Base-by-base conservation (phyloP, 2,113 vertebrate species). In the Irena cyanogastra region DNA sequence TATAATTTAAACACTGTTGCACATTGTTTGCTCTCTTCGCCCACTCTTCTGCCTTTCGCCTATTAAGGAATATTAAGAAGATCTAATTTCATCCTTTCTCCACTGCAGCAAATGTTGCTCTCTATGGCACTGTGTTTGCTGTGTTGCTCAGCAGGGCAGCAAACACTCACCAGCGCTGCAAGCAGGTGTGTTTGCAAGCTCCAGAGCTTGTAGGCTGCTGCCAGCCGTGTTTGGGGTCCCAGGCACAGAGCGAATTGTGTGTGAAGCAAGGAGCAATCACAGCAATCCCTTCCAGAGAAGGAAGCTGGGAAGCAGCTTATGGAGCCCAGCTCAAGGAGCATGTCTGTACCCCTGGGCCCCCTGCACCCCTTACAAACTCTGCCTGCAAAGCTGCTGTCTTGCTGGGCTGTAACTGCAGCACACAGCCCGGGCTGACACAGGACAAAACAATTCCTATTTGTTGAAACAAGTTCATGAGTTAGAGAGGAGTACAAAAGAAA, bases 21-120 rank as follows among this genome's bases (percentile, higher is more conserved):
- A 5, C 83, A 93, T 96, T 96, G 95, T 93, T 96, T 90, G 75
- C 82, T 93, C 69, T 95, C 65, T 79, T 87, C n/a, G 5, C 65
- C 26, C 39, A 30, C 74, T 94, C 83, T 49, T 63, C 81, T 95
- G 93, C 89, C 93, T 96, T 95, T 97, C 0, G 35, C 96, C 95
- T 96, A 89, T 95, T 97, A 94, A 96, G 94, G 96, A 95, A 87
- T 82, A 64, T 76, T 71, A 76, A 27, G 61, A 56, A 44, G 57
- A n/a, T 81, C 68, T 52, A 52, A 54, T 71, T 45, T 35, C 35
- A 9, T 18, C 3, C 42, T 92, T 81, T 65, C 83, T 77, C 6
- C 59, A 6, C 18, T 23, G 71, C 68, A 86, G 79, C 31, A 57
- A 53, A 31, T 7, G 70, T 37, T 72, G 53, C 66, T 94, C 4